A percentile compares a stretch with the other conserved stretches of the same genome.
Evolutionary conservation across 2,888 invertebrate species (phyloP).

Genomic region (Conchocele bisecta): DNA sequence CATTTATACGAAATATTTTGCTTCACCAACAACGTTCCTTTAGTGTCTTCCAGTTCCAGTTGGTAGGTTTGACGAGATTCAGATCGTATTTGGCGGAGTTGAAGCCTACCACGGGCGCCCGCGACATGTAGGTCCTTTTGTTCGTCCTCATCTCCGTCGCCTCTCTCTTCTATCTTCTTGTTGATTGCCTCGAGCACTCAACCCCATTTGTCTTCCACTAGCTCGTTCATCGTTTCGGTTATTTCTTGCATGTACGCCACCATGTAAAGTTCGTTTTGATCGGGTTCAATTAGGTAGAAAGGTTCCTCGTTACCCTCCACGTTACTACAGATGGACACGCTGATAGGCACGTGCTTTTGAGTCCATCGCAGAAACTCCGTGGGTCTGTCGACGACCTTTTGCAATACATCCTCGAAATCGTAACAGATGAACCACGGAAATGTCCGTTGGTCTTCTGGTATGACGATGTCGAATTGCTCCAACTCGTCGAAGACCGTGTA

Average conservation of each 20-base stretch:
- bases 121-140: slow-evolving; percentile 6
- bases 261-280: slow-evolving; percentile 20
- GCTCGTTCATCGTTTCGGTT: neutral
- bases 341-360: slow-evolving; percentile 21
- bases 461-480: slow-evolving; percentile 7
- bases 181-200: neutral
- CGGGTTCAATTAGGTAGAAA: slow-evolving; percentile 12
- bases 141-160: neutral
- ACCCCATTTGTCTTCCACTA: slow-evolving; percentile 8
- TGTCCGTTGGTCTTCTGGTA: slow-evolving; percentile 2
- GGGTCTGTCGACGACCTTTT: too few relatives aligned
- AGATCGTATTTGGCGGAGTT: slow-evolving; percentile 31
- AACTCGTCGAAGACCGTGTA: slow-evolving; percentile 33
- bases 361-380: slow-evolving; percentile 20
- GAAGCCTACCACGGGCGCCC: slow-evolving; percentile 20
- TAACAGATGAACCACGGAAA: slow-evolving; percentile 26
- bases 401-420: slow-evolving; percentile 20
- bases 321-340: slow-evolving; percentile 28
- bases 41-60: slow-evolving; percentile 5
- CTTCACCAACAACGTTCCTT: slow-evolving; percentile 13
- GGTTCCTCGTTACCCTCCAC: slow-evolving; percentile 23
- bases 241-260: slow-evolving; percentile 1
- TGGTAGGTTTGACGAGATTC: slow-evolving; percentile 26
- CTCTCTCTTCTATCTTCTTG: neutral
- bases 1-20: slow-evolving; percentile 26